Evolutionary conservation across 1,140 invertebrate genomes (phyloP), one percentile per base, ranked within the genome.

Genomic region (Solen grandis): DNA sequence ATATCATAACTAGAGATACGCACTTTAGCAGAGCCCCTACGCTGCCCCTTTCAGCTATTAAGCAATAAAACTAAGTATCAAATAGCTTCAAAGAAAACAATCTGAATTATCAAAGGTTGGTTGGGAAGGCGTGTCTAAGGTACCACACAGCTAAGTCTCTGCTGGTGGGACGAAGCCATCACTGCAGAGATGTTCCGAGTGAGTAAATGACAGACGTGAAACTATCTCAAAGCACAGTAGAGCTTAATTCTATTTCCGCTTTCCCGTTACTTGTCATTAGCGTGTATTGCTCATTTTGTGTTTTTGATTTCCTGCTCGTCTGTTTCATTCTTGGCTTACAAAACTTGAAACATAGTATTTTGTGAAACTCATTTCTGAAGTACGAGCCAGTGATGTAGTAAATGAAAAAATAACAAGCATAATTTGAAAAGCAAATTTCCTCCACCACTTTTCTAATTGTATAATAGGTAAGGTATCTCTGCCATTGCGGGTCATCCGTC

Each of bases 381-480:
- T 88, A 84, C 50, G 86, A 86, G 0, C 91, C 91, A 4, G 90
- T 92, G 13, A 88, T 81, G 57, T 88, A 88, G 62, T 92, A 92
- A 50, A 92, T 91, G 69, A 90, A 91, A 76, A 92, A 87, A 77
- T 92, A 92, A 73, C 89, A 90, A 1, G 91, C 88, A 55, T 90
- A 91, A 77, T 92, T 91, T 10, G 91, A 91, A 68, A 92, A 79
- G 14, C 87, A 88, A 16, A 92, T 84, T 65, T 90, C 89, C 60
- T 90, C 86, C 5, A 90, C 83, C 10, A 89, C 73, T 63, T 86
- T 88, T 22, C 88, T 57, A n/a, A 91, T 84, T 8, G 86, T 86
- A 25, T 84, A 76, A 76, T 89, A 92, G 2, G 78, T 82, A 16
- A 91, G 84, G 74, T 89, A 88, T 63, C 79, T 85, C 50, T 87